A percentile compares a stretch with the other conserved stretches of the same genome.
Evolutionary conservation across 2,797 vertebrate species (phyloP).

Genomic region (Enteromius viviparus): DNA sequence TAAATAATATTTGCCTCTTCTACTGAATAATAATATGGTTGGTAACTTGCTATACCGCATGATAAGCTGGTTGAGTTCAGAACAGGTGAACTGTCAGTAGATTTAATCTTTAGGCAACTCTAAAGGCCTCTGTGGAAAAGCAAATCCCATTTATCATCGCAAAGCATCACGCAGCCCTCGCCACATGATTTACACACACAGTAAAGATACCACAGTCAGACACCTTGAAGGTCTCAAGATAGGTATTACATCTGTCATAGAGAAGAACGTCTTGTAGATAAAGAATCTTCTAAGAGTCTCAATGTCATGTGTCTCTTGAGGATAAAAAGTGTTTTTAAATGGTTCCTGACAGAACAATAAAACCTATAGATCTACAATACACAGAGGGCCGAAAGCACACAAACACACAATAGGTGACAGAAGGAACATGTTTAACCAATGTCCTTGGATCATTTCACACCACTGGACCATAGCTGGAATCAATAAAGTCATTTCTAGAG

Average conservation of each 20-base stretch:
- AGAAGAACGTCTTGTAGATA: slow-evolving; percentile 38
- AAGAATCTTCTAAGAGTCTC: slow-evolving; percentile 49
- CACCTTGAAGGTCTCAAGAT: slow-evolving; percentile 57
- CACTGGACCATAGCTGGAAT: slow-evolving; percentile 28
- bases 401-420: slow-evolving; percentile 9
- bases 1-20: not conserved
- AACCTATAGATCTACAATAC: not conserved
- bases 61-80: not conserved
- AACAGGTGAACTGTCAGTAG: slow-evolving; percentile 45
- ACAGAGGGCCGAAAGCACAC: not conserved
- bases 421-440: slow-evolving; percentile 14
- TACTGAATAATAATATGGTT: not conserved
- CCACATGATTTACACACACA: slow-evolving; percentile 34
- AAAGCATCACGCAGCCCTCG: slow-evolving; percentile 41
- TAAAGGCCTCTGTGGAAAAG: slow-evolving; percentile 44
- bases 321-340: slow-evolving; percentile 5
- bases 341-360: slow-evolving; percentile 2
- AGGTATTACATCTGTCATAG: slow-evolving; percentile 51
- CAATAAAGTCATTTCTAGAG: slow-evolving; percentile 24
- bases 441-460: slow-evolving; percentile 32
- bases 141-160: slow-evolving; percentile 57
- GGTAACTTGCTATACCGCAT: not conserved
- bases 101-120: slow-evolving; percentile 40
- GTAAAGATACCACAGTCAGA: slow-evolving; percentile 44
- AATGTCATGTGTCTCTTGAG: slow-evolving; percentile 28